phyloP scores from a whole-genome alignment of 2,888 invertebrate species.

The Iselma pallidipennis region DNA sequence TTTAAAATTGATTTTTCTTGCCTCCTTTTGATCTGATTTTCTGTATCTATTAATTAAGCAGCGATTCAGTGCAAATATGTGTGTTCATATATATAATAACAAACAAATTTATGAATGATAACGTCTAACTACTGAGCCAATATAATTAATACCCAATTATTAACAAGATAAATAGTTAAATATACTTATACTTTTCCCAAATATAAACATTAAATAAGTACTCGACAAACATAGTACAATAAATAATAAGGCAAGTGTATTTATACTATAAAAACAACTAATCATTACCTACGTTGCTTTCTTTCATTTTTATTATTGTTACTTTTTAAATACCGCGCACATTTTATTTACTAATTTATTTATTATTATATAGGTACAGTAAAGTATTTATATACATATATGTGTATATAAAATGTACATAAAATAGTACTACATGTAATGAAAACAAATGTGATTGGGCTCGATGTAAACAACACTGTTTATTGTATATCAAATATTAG shows the following conservation, averaged over 20 bases:
- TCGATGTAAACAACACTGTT: conserved; percentile 46
- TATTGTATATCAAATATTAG: conserved; percentile 49
- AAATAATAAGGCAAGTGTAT: conserved; percentile 25
- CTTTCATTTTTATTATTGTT: too few relatives aligned
- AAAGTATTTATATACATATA: background rate
- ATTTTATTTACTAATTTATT: conserved; percentile 6
- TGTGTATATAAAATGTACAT: background rate
- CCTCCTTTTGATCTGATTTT: background rate
- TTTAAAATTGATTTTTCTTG: too few relatives aligned
- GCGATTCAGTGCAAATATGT: conserved; percentile 26
- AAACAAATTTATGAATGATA: conserved; percentile 34
- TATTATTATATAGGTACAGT: too few relatives aligned
- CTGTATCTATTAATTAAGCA: conserved; percentile 18
- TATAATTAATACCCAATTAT: conserved; percentile 42
- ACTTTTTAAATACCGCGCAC: background rate
- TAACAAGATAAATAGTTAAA: conserved; percentile 43
- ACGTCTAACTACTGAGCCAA: conserved; percentile 40
- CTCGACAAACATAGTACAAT: conserved; percentile 35
- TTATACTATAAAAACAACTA: conserved; percentile 24
- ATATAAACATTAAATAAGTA: conserved; percentile 40
- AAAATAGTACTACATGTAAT: conserved; percentile 8
- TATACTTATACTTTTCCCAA: conserved; percentile 37
- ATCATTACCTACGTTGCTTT: conserved; percentile 19
- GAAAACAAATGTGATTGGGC: conserved; percentile 48
- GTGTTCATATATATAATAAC: conserved; percentile 14